Base-by-base conservation (phyloP, 2,888 invertebrate species). In the Drosophila peninsularis region DNA sequence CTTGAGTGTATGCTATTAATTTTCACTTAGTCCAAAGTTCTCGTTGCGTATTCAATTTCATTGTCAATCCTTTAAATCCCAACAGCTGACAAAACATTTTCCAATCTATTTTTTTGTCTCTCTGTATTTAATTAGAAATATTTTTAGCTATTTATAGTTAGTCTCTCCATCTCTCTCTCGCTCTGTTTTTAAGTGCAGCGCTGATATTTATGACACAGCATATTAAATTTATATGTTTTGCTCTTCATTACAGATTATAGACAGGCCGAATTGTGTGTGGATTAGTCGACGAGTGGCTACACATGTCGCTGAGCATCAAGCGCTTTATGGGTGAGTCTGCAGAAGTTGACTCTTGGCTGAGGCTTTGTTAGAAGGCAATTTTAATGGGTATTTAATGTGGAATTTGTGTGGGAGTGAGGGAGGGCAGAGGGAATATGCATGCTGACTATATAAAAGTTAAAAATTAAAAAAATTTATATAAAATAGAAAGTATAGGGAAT, bases 31-130 rank as follows among this genome's bases (percentile, higher is more conserved):
- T 82, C 69, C 67, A 63, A 63, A 69, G 65, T 88, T 85, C 62
- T 62, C 24, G 49, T n/a, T 41, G 58, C 61, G 70, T 82, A 82
- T 89, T 89, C 63, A 71, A 71, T 88, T 79, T 74, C 86, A n/a
- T 63, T 68, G 61, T 62, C 64, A 65, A 78, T 71, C 62, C 75
- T 75, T 78, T 75, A 79, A 89, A 79, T 72, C 80, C 62, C 71
- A 89, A 78, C 84, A 82, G 80, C 82, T 85, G 90, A 86, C 84
- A 89, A 82, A 89, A 88, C 70, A 89, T 89, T 88, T 74, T 54
- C 78, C 42, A 49, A 56, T 58, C 27, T 6, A 30, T 7, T 66
- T 66, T 60, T 49, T 58, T 64, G 63, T 24, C 3, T 24, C 24
- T 30, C 27, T 30, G 36, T 34, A 70, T 87, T 84, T 66, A 83